Conservation (phyloP, 2,113 vertebrate genomes). For the Clarias batrachus region DNA sequence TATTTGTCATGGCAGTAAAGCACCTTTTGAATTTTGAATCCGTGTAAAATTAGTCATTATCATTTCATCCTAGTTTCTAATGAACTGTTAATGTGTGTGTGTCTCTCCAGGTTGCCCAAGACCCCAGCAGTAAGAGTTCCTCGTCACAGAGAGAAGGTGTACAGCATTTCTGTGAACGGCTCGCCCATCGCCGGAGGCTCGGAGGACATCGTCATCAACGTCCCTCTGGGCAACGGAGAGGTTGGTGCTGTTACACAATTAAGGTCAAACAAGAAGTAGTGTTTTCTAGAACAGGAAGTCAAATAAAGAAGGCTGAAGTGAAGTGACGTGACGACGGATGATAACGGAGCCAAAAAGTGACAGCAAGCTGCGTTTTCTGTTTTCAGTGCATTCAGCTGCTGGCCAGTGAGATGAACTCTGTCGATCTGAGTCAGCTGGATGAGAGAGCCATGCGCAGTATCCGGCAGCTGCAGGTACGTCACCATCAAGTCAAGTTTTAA, state of each 20-base stretch:
- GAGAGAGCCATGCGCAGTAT: conserved; percentile 66
- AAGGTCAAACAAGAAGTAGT: neutral
- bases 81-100: neutral
- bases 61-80: neutral
- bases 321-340: neutral
- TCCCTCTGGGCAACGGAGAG: conserved; percentile 75
- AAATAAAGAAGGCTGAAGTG: neutral
- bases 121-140: conserved; percentile 69
- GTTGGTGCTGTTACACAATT: conserved; percentile 49
- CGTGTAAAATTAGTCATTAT: neutral
- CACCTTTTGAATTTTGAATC: too few relatives aligned
- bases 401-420: conserved; percentile 74
- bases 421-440: conserved; percentile 69
- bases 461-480: conserved; percentile 67
- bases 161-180: conserved; percentile 76
- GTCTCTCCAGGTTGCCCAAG: conserved; percentile 66
- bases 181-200: conserved; percentile 66
- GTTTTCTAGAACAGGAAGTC: neutral
- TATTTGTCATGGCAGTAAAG: too few relatives aligned
- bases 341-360: neutral
- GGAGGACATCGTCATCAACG: conserved; percentile 69
- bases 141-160: conserved; percentile 72
- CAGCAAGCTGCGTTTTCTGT: neutral
- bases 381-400: conserved; percentile 73
- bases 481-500: neutral